Percentiles rank a stretch among this genome's conserved stretches.
Evolutionary conservation across 2,888 invertebrate species (phyloP).

Genomic region (Lasioglossum calceatum): DNA sequence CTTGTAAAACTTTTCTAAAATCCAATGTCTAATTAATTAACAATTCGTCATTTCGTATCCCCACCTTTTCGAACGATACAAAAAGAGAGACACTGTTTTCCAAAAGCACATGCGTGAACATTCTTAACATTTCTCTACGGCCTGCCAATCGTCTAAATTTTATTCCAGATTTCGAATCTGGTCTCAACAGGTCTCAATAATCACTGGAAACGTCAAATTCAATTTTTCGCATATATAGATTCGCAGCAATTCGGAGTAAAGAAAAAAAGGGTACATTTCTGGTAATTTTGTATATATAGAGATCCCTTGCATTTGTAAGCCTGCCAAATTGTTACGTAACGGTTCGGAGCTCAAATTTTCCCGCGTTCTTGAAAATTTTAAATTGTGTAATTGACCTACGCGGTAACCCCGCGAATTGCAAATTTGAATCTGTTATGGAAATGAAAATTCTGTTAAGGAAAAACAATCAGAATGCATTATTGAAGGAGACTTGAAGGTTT

Average conservation of each 20-base stretch:
- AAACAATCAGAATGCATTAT: background rate
- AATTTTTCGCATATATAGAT: background rate
- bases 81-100: conserved; percentile 19
- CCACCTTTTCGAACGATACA: conserved; percentile 26
- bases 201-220: background rate
- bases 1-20: conserved; percentile 63
- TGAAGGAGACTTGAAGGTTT: background rate
- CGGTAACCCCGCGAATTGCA: background rate
- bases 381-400: background rate
- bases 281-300: background rate
- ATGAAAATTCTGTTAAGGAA: background rate
- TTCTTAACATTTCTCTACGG: background rate
- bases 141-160: background rate
- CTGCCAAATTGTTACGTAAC: background rate
- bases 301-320: background rate
- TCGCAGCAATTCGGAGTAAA: background rate
- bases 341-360: background rate
- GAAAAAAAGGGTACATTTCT: background rate
- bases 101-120: conserved; percentile 44
- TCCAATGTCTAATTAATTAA: conserved; percentile 26
- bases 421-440: conserved; percentile 1
- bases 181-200: background rate
- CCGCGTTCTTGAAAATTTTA: background rate
- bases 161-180: background rate
- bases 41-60: conserved; percentile 39